Conservation (phyloP, 1,140 invertebrate species). For the Branchinecta lynchi region DNA sequence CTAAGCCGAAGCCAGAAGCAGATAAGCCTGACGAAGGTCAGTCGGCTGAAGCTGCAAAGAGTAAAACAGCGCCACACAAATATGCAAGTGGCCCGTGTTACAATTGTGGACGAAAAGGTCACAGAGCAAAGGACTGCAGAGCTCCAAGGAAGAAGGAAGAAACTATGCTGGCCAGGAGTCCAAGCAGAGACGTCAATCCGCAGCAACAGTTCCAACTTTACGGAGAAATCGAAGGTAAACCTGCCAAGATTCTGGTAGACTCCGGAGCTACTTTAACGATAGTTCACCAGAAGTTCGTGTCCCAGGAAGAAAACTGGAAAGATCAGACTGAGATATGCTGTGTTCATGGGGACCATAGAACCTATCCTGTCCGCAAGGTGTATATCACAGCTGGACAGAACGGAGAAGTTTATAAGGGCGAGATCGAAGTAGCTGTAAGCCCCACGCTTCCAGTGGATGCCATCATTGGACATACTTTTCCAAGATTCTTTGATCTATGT, state of each 20-base stretch:
- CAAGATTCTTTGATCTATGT: neutral
- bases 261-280: neutral
- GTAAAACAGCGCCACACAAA: neutral
- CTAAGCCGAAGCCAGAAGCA: neutral
- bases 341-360: neutral
- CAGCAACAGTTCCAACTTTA: neutral
- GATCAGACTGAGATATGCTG: neutral
- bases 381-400: neutral
- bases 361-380: neutral
- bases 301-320: neutral
- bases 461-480: neutral
- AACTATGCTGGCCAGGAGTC: neutral
- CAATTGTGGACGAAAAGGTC: neutral
- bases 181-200: neutral
- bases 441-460: neutral
- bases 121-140: slow-evolving; percentile 2
- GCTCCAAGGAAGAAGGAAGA: neutral
- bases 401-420: neutral
- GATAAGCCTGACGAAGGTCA: neutral
- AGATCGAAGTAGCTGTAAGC: neutral
- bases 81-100: neutral
- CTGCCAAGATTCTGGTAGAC: neutral
- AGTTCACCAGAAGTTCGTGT: neutral
- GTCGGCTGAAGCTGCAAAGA: neutral
- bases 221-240: neutral